A percentile compares a stretch with the other conserved stretches of the same genome.
phyloP scores from a whole-genome alignment of 2,113 vertebrate genomes.

The Tragelaphus imberbis region DNA sequence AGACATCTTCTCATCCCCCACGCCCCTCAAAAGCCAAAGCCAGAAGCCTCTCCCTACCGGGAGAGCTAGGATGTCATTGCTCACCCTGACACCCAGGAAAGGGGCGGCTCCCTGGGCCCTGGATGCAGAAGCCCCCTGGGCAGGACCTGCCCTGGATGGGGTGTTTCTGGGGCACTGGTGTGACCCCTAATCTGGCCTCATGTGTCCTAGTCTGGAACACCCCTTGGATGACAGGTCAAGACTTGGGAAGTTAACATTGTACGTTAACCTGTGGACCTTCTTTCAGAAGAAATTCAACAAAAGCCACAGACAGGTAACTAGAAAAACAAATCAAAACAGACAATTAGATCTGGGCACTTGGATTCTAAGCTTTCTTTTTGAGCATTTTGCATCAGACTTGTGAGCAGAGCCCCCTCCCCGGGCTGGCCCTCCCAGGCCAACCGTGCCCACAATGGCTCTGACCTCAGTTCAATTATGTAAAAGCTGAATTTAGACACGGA shows the following conservation, averaged over 20 bases:
- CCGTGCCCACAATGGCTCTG: background rate
- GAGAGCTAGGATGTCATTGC: rapidly evolving
- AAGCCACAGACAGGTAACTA: background rate
- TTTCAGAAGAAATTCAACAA: background rate
- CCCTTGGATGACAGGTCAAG: background rate
- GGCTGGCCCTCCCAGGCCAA: rapidly evolving
- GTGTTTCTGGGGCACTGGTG: rapidly evolving
- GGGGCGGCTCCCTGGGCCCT: rapidly evolving
- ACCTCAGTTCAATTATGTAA: background rate
- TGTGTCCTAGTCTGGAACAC: too few species aligned
- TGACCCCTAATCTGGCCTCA: background rate
- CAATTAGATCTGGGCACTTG: rapidly evolving
- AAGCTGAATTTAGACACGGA: background rate
- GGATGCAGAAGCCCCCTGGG: rapidly evolving
- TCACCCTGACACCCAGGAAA: rapidly evolving
- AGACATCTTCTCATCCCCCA: background rate
- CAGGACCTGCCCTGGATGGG: rapidly evolving
- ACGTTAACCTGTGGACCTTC: background rate
- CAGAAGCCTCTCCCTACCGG: rapidly evolving
- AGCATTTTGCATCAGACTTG: rapidly evolving
- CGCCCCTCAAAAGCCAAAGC: too few species aligned
- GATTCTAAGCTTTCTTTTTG: background rate
- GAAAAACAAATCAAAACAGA: background rate
- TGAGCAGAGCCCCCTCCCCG: background rate
- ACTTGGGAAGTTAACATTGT: rapidly evolving